Evolutionary conservation across 1,140 invertebrate species (phyloP), one percentile per base, ranked within the genome.

Genomic region (Globodera rostochiensis): DNA sequence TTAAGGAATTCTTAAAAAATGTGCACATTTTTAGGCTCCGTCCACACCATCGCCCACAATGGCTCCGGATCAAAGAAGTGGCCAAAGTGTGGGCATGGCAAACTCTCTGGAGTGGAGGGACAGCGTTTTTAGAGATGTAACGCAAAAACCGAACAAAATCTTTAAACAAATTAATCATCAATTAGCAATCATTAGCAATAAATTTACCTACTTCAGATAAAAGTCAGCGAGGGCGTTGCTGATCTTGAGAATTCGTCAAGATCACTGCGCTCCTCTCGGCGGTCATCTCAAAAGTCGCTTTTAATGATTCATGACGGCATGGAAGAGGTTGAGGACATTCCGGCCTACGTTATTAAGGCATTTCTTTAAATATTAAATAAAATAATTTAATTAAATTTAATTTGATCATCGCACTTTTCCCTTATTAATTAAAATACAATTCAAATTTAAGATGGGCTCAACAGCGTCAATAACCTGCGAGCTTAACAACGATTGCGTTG

Each of bases 381-480:
- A 47, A 71, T 71, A 36, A 36, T 25, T 69, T 69, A 8, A 69
- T n/a, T 3, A 36, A 71, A 6, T 19, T 64, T 2, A 71, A 36
- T 47, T 71, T 71, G 0, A 36, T 36, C n/a, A 36, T 36, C 3
- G 36, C 36, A 36, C 36, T 36, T 36, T 36, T 36, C 36, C 36
- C 3, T 36, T 36, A 36, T 36, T 36, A 36, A 36, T 36, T 71
- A 45, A 36, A 36, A 45, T 21, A 13, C 5, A 47, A 71, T 9
- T 3, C 7, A 4, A 11, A 11, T 69, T 71, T 11, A 9, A 71
- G 70, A 71, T 47, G 49, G 87, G 85, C 36, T 90, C 88, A 11
- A 89, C 88, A 13, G 88, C 88, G 1, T 84, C 86, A 8, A 89
- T 89, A 25, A 89, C 88, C 9, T 89, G 88, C 74, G 88, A 89